Evolutionary conservation across 2,888 invertebrate genomes (phyloP).

Genomic region (Ochropleura leucogaster): DNA sequence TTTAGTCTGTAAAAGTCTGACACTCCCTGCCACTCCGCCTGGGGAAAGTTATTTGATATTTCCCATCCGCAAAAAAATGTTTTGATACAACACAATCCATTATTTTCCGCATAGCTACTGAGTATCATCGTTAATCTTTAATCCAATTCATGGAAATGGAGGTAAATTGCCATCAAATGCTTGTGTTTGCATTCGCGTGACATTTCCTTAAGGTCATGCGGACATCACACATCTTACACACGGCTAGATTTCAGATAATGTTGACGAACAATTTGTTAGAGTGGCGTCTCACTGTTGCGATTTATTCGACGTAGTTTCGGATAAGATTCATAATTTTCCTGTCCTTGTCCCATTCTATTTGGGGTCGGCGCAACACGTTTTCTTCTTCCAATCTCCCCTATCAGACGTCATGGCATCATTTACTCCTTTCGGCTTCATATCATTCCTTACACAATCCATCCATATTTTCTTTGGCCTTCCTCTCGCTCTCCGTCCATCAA

Average conservation of each 20-base stretch:
- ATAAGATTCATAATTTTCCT: too few relatives aligned
- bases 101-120: not conserved
- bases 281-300: conserved; percentile 48
- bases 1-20: too few relatives aligned
- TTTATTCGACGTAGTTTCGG: not conserved
- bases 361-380: too few relatives aligned
- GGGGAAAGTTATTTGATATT: too few relatives aligned
- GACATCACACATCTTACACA: conserved; percentile 45
- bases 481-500: too few relatives aligned
- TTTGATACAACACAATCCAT: not conserved
- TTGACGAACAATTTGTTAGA: conserved; percentile 48
- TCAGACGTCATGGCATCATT: too few relatives aligned
- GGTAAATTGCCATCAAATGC: conserved; percentile 8
- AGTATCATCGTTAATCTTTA: not conserved
- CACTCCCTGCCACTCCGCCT: too few relatives aligned
- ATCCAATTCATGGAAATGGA: not conserved
- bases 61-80: not conserved
- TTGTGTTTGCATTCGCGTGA: conserved; percentile 60
- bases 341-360: too few relatives aligned
- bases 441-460: too few relatives aligned
- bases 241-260: conserved; percentile 56
- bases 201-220: conserved; percentile 58
- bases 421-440: too few relatives aligned
- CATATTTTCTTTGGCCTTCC: too few relatives aligned
- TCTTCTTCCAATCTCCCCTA: too few relatives aligned